These are phyloP conservation scores for Spatulosminthurus flaviceps DNA, from an alignment of 2,888 invertebrate genomes.

Conservation along the genomic window DNA sequence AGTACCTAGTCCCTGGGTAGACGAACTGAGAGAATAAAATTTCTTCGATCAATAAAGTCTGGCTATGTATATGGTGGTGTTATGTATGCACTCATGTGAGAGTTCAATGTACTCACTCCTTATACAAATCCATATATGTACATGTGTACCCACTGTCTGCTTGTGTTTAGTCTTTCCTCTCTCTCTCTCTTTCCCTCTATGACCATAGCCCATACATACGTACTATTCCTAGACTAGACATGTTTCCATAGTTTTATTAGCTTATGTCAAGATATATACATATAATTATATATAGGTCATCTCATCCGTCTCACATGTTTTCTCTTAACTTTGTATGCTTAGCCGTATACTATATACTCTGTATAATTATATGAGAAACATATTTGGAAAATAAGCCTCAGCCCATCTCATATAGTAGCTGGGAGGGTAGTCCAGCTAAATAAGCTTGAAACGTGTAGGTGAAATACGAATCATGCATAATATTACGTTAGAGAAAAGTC, in stretches of 20 bases:
- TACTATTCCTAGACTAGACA: too few relatives aligned
- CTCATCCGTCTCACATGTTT: conserved; percentile 15
- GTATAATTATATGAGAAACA: not conserved
- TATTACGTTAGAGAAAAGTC: too few relatives aligned
- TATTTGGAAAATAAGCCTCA: too few relatives aligned
- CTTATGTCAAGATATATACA: not conserved
- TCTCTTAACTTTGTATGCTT: not conserved
- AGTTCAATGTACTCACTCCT: not conserved
- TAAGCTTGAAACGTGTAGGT: too few relatives aligned
- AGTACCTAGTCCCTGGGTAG: not conserved
- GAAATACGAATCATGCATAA: too few relatives aligned
- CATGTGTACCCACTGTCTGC: not conserved
- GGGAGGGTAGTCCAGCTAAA: too few relatives aligned
- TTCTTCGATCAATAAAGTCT: conserved; percentile 53
- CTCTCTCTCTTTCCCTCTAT: too few relatives aligned
- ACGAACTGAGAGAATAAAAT: conserved; percentile 45
- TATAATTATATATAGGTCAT: conserved; percentile 6
- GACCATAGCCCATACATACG: too few relatives aligned
- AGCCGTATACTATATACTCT: not conserved
- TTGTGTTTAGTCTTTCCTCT: not conserved
- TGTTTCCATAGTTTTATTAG: not conserved
- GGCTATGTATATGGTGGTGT: conserved; percentile 13
- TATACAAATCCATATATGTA: not conserved
- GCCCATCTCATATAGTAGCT: too few relatives aligned
- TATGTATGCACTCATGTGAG: conserved; percentile 2